Evolutionary conservation across 2,113 vertebrate genomes (phyloP), one percentile per base, ranked within the genome.

Genomic region (Menidia beryllina): DNA sequence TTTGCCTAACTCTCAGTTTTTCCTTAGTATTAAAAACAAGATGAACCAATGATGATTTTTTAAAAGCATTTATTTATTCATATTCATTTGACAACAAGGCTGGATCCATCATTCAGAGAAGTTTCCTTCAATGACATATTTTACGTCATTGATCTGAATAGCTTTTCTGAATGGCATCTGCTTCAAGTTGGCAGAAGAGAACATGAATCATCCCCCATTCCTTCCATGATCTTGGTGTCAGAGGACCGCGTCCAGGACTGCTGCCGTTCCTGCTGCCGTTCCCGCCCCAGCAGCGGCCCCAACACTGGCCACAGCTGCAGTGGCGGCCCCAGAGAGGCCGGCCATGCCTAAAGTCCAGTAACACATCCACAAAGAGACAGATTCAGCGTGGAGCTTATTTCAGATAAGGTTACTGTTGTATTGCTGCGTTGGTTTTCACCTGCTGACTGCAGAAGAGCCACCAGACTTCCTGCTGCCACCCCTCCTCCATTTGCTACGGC

Each of bases 371-470:
- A 55, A 5, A 43, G 50, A 10, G 9, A 7, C 17, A 1, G 0
- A n/a, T n/a, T n/a, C n/a, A n/a, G n/a, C n/a, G n/a, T n/a, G n/a
- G n/a, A n/a, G n/a, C n/a, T n/a, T n/a, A n/a, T n/a, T n/a, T n/a
- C n/a, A n/a, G n/a, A n/a, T n/a, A n/a, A n/a, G n/a, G n/a, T n/a
- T n/a, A n/a, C 10, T 34, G 30, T 30, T 30, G 8, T 30, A 30
- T 30, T 34, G 30, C 2, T 34, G 2, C 7, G 7, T 34, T 10
- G 14, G 5, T 52, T 20, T 48, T 43, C 57, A 89, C 86, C 86
- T 27, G 39, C 64, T 21, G 87, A 74, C 45, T 88, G 87, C 2
- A 87, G 13, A 24, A 63, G 8, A 26, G 87, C 82, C 75, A 89
- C 88, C 1, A 7, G 0, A 20, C 80, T 67, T 3, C 87, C 86